Evolutionary conservation across 2,888 invertebrate genomes (phyloP).

Genomic region (Blera fallax): DNA sequence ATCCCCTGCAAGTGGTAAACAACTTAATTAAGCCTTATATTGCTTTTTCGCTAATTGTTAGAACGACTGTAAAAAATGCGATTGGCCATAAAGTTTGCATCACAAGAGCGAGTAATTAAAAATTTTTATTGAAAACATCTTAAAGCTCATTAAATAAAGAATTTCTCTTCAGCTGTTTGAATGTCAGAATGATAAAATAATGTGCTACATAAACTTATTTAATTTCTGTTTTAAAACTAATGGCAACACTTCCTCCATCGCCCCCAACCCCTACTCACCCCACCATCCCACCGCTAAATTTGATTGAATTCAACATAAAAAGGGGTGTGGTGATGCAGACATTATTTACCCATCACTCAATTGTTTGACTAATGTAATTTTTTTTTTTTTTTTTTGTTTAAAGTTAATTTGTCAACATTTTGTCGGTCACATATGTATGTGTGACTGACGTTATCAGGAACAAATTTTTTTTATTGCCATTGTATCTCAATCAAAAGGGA

Average conservation of each 20-base stretch:
- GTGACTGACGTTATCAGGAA: slow-evolving; percentile 47
- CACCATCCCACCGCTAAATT: not conserved
- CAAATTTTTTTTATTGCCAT: slow-evolving; percentile 17
- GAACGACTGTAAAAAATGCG: not conserved
- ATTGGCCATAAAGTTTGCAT: not conserved
- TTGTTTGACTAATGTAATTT: slow-evolving; percentile 29
- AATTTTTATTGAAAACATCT: not conserved
- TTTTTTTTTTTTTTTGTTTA: slow-evolving; percentile 10
- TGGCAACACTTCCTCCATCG: slow-evolving; percentile 19
- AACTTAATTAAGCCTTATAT: not conserved
- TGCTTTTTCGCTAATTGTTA: not conserved
- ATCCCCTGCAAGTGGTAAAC: not conserved
- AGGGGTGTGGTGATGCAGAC: slow-evolving; percentile 44
- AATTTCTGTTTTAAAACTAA: not conserved
- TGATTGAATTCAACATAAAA: slow-evolving; percentile 10
- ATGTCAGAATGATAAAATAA: no score
- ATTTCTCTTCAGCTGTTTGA: no score
- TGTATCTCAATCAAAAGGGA: slow-evolving; percentile 38
- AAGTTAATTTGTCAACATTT: slow-evolving; percentile 44
- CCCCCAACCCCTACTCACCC: not conserved
- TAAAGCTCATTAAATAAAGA: not conserved
- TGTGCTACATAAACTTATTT: no score
- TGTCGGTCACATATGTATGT: not conserved
- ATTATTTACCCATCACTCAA: slow-evolving; percentile 44
- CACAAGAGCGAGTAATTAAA: not conserved